These are phyloP conservation scores for Abrostola tripartita DNA, from an alignment of 2,888 invertebrate species.

Conservation along the genomic window DNA sequence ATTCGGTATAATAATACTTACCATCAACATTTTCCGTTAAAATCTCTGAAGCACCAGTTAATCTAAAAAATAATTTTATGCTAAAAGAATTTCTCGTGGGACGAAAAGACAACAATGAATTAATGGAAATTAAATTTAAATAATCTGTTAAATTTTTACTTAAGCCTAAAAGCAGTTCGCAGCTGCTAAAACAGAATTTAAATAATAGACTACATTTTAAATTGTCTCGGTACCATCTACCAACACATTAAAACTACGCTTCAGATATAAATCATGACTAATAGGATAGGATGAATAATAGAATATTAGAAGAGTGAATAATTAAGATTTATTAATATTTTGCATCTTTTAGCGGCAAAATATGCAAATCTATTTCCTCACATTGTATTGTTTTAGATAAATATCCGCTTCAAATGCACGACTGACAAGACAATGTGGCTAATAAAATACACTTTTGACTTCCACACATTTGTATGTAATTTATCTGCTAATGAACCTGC, in stretches of 20 bases:
- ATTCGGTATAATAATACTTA: too few species aligned
- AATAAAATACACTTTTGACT: constrained; percentile 5
- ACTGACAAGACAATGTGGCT: constrained; percentile 10
- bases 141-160: constrained; percentile 51
- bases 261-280: constrained; percentile 3
- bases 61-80: constrained; percentile 26
- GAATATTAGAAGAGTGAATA: constrained; percentile 7
- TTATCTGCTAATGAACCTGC: constrained; percentile 20
- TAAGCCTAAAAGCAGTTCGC: constrained; percentile 52
- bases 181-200: constrained; percentile 48
- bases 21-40: too few species aligned
- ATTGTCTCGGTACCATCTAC: constrained; percentile 11
- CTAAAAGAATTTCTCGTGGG: constrained; percentile 19
- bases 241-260: neutral
- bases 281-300: neutral
- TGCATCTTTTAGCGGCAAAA: constrained; percentile 9
- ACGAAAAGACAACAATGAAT: constrained; percentile 53
- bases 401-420: constrained; percentile 31
- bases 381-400: constrained; percentile 36
- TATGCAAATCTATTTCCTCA: constrained; percentile 37
- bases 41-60: too few species aligned
- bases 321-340: constrained; percentile 12
- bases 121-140: constrained; percentile 51
- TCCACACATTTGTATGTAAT: constrained; percentile 15
- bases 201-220: constrained; percentile 17